Evolutionary conservation across 2,113 vertebrate species (phyloP).

Genomic region (Mohoua ochrocephala): DNA sequence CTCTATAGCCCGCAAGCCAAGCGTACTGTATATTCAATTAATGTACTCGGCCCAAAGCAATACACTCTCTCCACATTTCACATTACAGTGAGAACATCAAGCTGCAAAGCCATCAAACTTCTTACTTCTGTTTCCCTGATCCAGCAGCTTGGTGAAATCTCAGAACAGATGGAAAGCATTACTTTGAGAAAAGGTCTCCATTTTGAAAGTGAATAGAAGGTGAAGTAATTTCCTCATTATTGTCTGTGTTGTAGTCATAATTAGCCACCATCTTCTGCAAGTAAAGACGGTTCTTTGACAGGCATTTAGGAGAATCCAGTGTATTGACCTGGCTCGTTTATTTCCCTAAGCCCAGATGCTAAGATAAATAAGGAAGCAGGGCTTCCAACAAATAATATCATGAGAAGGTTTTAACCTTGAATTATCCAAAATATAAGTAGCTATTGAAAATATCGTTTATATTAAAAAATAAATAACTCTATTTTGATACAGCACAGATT

Average conservation of each 20-base stretch:
- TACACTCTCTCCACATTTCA: neutral
- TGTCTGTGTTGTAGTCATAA: neutral
- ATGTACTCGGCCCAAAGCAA: neutral
- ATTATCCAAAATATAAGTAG: neutral
- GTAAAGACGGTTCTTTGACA: neutral
- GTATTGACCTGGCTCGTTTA: neutral
- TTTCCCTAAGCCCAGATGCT: neutral
- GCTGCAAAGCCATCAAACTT: neutral
- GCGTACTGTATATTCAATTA: neutral
- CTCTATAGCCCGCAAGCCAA: neutral
- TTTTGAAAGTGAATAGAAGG: neutral
- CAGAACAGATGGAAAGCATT: neutral
- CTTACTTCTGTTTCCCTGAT: neutral
- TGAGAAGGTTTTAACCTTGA: neutral
- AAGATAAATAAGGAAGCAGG: neutral
- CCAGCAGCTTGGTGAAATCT: neutral
- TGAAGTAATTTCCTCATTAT: neutral
- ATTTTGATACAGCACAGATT: neutral
- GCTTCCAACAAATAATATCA: neutral
- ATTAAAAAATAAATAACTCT: neutral
- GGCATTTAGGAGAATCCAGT: neutral
- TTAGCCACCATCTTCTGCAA: neutral
- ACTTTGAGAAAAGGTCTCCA: neutral
- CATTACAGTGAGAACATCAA: neutral
- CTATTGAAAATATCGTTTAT: neutral